These are phyloP conservation scores for Chaetophractus vellerosus DNA, from an alignment of 2,797 vertebrate genomes.

Conservation along the genomic window DNA sequence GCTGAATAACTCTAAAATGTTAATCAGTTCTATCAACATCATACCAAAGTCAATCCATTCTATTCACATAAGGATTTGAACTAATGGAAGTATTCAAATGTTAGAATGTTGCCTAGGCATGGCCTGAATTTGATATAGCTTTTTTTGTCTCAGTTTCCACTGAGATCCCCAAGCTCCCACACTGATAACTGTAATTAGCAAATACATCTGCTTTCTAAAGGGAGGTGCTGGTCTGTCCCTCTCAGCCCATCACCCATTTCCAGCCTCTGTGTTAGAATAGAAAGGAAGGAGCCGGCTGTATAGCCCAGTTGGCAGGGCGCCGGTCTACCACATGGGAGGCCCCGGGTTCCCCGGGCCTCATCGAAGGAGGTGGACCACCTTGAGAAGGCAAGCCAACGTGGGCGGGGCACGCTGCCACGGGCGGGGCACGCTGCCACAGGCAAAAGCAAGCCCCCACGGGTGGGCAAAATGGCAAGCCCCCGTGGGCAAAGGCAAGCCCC, in stretches of 20 bases:
- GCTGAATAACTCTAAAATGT: conserved; percentile 28
- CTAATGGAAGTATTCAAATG: background rate
- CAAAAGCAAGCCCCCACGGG: no score
- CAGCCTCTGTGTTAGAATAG: background rate
- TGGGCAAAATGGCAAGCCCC: no score
- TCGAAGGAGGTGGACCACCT: no score
- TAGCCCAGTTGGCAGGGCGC: no score
- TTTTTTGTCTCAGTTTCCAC: background rate
- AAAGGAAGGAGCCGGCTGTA: no score
- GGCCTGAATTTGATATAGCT: background rate
- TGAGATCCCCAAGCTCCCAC: background rate
- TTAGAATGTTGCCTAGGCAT: background rate
- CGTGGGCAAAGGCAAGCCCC: no score
- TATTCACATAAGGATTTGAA: background rate
- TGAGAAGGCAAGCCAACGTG: no score
- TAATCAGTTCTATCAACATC: background rate
- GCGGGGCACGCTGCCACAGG: no score
- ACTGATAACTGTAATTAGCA: background rate
- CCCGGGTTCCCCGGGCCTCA: no score
- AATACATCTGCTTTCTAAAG: background rate
- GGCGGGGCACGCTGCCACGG: no score
- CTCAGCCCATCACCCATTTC: background rate
- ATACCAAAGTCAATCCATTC: background rate
- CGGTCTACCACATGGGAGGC: no score
- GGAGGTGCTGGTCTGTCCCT: background rate